Evolutionary conservation across 2,888 invertebrate genomes (phyloP).

Genomic region (Ectemnius lituratus): DNA sequence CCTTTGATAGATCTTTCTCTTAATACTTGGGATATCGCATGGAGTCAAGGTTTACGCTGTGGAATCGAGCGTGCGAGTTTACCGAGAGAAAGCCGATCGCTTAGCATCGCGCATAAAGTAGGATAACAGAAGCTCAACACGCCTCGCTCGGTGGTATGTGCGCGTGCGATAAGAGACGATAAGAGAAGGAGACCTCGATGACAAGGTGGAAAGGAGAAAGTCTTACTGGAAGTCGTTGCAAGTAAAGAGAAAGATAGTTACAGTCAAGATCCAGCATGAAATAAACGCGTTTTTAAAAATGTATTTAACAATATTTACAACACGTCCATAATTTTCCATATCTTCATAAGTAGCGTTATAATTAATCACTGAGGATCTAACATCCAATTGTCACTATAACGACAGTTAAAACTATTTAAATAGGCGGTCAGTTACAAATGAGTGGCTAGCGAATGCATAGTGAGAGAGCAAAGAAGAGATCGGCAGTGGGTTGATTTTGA

Average conservation of each 20-base stretch:
- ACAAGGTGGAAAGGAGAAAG: neutral
- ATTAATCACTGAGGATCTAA: no score
- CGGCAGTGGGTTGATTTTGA: neutral
- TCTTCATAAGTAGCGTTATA: no score
- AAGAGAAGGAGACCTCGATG: neutral
- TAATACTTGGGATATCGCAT: neutral
- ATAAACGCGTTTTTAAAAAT: no score
- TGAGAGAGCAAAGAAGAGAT: neutral
- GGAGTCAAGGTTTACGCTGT: neutral
- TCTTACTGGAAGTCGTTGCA: neutral
- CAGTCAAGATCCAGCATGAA: no score
- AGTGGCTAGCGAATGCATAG: neutral
- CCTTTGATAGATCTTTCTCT: no score
- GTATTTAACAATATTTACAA: no score
- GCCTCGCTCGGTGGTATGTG: neutral
- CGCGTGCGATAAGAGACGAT: neutral
- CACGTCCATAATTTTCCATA: no score
- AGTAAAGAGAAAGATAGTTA: no score
- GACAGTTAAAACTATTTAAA: no score
- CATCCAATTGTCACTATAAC: no score
- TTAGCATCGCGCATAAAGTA: neutral
- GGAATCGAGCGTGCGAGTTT: neutral
- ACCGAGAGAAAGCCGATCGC: neutral
- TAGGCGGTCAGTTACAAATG: no score
- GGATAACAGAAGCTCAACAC: neutral